Evolutionary conservation across 2,797 vertebrate species (phyloP).

Genomic region (Phrynocephalus guinanensis): DNA sequence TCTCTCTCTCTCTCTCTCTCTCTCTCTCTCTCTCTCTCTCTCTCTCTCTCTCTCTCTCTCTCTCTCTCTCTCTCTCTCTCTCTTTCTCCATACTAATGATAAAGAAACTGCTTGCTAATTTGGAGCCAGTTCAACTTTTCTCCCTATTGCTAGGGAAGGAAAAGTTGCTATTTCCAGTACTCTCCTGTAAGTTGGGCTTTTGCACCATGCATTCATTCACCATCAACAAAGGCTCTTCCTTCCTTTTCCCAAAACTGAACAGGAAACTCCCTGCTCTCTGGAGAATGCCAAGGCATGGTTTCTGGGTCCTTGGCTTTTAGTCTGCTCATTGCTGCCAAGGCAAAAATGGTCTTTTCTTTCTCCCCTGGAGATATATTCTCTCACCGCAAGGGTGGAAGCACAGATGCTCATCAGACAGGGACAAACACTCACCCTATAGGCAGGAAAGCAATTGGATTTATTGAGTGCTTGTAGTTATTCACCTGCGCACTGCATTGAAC

Average conservation of each 20-base stretch:
- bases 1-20: neutral
- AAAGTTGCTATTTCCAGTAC: neutral
- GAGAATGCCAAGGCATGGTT: no score
- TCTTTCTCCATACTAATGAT: neutral
- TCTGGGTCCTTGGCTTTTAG: no score
- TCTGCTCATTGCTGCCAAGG: neutral
- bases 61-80: neutral
- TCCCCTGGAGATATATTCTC: neutral
- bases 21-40: neutral
- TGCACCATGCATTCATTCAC: neutral
- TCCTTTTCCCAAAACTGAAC: neutral
- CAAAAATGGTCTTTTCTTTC: neutral
- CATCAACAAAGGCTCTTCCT: no score
- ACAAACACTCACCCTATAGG: neutral
- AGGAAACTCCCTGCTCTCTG: neutral
- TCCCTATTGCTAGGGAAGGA: neutral
- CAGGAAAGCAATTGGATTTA: neutral
- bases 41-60: neutral
- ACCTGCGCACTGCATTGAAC: slow-evolving; percentile 29
- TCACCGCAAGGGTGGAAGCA: neutral
- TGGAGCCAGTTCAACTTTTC: neutral
- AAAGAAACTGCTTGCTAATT: neutral
- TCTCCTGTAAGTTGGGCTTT: neutral
- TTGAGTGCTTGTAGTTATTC: neutral
- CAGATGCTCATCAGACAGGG: no score